Evolutionary conservation across 2,888 invertebrate species (phyloP).

Genomic region (Chrysomela aeneicollis): DNA sequence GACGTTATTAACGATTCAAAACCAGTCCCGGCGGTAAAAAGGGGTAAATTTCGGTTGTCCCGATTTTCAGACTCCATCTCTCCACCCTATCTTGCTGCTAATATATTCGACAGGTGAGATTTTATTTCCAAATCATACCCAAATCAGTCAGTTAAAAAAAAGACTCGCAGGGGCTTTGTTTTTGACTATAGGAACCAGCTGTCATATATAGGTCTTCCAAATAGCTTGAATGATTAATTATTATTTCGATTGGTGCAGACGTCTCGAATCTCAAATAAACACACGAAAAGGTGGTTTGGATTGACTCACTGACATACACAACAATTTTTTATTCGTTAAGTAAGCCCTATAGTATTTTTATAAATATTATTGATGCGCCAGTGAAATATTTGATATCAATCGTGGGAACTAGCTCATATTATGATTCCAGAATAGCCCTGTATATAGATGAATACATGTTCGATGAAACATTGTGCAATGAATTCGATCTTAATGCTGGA

Average conservation of each 20-base stretch:
- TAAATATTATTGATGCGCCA: too few relatives aligned
- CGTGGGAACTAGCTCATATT: too few relatives aligned
- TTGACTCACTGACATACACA: too few relatives aligned
- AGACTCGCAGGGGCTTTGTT: slow-evolving; percentile 10
- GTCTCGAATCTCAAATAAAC: too few relatives aligned
- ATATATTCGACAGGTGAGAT: slow-evolving; percentile 29
- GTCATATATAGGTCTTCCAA: too few relatives aligned
- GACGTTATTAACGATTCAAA: too few relatives aligned
- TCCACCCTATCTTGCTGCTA: slow-evolving; percentile 27
- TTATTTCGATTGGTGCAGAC: too few relatives aligned
- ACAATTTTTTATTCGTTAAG: too few relatives aligned
- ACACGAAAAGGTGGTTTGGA: too few relatives aligned
- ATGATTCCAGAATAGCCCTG: too few relatives aligned
- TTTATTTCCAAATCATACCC: background rate
- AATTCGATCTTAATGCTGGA: background rate
- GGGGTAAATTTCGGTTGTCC: slow-evolving; percentile 19
- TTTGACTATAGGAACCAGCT: background rate
- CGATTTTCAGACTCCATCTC: background rate
- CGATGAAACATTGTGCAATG: slow-evolving; percentile 1
- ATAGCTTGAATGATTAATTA: background rate
- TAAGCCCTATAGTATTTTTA: too few relatives aligned
- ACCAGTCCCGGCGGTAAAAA: slow-evolving; percentile 22
- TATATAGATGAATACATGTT: background rate
- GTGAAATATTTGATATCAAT: too few relatives aligned
- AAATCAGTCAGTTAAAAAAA: slow-evolving; percentile 10